Conservation (phyloP, 2,888 invertebrate genomes). For the Parapristionchus giblindavisi region DNA sequence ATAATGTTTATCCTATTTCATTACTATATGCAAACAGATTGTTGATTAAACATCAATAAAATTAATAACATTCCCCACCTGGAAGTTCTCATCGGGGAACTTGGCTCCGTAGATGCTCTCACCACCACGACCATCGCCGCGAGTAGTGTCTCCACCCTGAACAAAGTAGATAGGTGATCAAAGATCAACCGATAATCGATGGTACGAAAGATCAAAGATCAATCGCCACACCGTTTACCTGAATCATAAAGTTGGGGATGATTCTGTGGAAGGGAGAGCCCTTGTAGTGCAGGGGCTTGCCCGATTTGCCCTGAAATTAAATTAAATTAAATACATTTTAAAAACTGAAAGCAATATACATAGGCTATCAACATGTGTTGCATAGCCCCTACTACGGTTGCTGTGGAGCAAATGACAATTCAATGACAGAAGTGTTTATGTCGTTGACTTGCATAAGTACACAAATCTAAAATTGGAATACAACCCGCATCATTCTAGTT, state of each 20-base stretch:
- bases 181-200: no score
- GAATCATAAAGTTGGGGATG: constrained; percentile 62
- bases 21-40: not conserved
- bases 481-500: no score
- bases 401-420: no score
- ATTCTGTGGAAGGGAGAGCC: constrained; percentile 61
- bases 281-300: constrained; percentile 59
- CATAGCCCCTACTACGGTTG: no score
- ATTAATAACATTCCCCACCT: constrained; percentile 64
- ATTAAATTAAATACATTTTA: not conserved
- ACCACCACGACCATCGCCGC: constrained; percentile 84
- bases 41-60: not conserved
- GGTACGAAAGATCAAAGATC: no score
- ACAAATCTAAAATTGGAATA: no score
- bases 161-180: no score
- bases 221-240: no score
- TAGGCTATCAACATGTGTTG: no score
- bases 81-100: constrained; percentile 93
- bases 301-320: constrained; percentile 44
- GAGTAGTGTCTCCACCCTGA: constrained; percentile 83
- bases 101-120: constrained; percentile 95
- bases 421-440: no score
- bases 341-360: no score
- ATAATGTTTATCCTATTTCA: not conserved
- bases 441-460: no score